Evolutionary conservation across 2,113 vertebrate species (phyloP).

Genomic region (Alouatta palliata): DNA sequence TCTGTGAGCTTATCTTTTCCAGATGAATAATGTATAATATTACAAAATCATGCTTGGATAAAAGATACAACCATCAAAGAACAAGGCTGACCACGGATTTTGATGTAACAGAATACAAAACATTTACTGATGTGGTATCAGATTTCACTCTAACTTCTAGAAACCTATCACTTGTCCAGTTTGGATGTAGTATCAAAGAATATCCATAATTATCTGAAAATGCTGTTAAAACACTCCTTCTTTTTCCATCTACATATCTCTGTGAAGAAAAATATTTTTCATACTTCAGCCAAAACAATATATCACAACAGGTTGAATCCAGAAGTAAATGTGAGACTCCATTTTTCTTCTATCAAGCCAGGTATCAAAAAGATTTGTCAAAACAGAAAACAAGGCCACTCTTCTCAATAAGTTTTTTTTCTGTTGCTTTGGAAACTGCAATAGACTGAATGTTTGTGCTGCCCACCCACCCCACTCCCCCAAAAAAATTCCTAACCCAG

Average conservation of each 20-base stretch:
- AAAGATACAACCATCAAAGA: neutral
- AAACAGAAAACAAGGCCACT: neutral
- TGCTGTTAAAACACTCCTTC: neutral
- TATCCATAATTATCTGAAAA: constrained; percentile 13
- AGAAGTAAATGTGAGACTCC: neutral
- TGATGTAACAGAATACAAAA: neutral
- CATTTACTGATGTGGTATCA: neutral
- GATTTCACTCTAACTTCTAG: neutral
- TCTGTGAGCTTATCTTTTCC: neutral
- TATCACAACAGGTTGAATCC: neutral
- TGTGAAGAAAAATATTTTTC: neutral
- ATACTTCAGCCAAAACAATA: neutral
- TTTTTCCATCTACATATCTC: neutral
- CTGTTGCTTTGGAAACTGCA: constrained; percentile 4
- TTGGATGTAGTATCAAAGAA: neutral
- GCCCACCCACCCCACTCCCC: neutral
- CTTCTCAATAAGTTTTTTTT: neutral
- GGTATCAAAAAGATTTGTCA: constrained; percentile 28
- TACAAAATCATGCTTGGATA: neutral
- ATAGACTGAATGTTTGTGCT: neutral
- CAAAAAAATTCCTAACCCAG: neutral
- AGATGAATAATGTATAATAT: neutral
- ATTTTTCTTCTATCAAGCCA: neutral
- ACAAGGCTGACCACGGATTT: neutral
- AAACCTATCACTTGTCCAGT: neutral